A percentile compares a stretch with the other conserved stretches of the same genome.
These are phyloP conservation scores for Drosophila peninsularis DNA, from an alignment of 2,888 invertebrate species.

Conservation along the genomic window DNA sequence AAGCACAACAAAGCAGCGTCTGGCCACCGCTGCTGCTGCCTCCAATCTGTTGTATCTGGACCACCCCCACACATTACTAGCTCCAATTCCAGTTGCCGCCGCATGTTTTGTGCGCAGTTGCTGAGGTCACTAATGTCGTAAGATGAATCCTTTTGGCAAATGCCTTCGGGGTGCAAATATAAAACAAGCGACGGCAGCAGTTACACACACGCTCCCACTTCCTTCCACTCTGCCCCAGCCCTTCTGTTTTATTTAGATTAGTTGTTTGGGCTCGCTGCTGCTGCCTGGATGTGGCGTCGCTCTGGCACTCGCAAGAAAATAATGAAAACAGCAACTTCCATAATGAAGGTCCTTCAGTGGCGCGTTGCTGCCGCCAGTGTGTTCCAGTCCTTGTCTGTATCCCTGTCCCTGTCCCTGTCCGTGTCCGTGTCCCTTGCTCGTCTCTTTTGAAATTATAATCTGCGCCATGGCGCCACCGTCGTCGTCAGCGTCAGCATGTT, in stretches of 20 bases:
- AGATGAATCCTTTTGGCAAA: constrained; percentile 81
- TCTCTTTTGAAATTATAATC: constrained; percentile 82
- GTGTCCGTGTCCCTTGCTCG: constrained; percentile 36
- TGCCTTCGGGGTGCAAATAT: constrained; percentile 81
- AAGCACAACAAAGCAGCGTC: constrained; percentile 65
- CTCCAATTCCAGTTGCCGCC: constrained; percentile 27
- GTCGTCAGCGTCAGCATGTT: constrained; percentile 39
- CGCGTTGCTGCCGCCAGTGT: constrained; percentile 35
- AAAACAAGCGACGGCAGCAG: constrained; percentile 63
- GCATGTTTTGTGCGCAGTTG: constrained; percentile 73
- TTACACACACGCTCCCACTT: constrained; percentile 1
- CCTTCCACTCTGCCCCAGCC: background rate
- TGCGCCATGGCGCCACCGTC: constrained; percentile 64
- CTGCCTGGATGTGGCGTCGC: constrained; percentile 35
- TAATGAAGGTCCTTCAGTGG: constrained; percentile 75
- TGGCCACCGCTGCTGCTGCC: constrained; percentile 4
- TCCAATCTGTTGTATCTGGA: constrained; percentile 16
- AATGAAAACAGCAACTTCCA: constrained; percentile 82
- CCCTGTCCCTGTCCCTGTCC: constrained; percentile 22
- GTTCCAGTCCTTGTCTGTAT: constrained; percentile 10
- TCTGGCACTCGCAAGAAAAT: constrained; percentile 65
- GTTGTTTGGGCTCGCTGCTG: constrained; percentile 59
- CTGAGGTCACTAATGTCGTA: constrained; percentile 82
- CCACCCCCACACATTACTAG: constrained; percentile 24
- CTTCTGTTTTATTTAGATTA: constrained; percentile 73